Conservation (phyloP, 2,113 vertebrate genomes). For the Atherinomorus stipes region DNA sequence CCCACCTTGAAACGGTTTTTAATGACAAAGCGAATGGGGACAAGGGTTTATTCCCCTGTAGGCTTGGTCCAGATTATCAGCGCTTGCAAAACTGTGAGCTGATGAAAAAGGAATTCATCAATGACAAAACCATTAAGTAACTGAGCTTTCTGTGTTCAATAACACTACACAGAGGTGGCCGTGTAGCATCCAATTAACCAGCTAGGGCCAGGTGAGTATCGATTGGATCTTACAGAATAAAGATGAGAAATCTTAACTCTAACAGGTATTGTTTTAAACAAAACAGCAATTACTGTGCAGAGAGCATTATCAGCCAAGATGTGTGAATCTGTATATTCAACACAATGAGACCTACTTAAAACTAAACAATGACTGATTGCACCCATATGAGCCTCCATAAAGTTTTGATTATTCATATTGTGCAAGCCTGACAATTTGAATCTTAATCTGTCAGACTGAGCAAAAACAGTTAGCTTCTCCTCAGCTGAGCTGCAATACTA, state of each 20-base stretch:
- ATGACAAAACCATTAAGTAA: slow-evolving; percentile 44
- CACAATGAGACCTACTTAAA: neutral
- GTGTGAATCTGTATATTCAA: neutral
- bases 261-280: slow-evolving; percentile 17
- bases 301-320: neutral
- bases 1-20: neutral
- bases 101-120: slow-evolving; percentile 38
- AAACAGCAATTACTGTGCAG: slow-evolving; percentile 37
- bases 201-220: slow-evolving; percentile 24
- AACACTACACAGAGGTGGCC: slow-evolving; percentile 11
- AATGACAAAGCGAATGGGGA: slow-evolving; percentile 14
- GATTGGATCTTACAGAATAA: slow-evolving; percentile 45
- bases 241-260: slow-evolving; percentile 28
- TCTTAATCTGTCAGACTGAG: slow-evolving; percentile 35
- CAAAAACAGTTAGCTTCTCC: slow-evolving; percentile 31
- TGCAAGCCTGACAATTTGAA: slow-evolving; percentile 4
- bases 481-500: slow-evolving; percentile 10
- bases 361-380: neutral
- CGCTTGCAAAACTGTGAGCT: slow-evolving; percentile 24
- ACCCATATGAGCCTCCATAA: slow-evolving; percentile 3
- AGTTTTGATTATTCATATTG: slow-evolving; percentile 16
- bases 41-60: neutral
- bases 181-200: slow-evolving; percentile 42
- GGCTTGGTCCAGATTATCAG: slow-evolving; percentile 27
- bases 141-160: slow-evolving; percentile 35